Evolutionary conservation across 2,888 invertebrate genomes (phyloP).

Genomic region (Drosophila maculinotata): DNA sequence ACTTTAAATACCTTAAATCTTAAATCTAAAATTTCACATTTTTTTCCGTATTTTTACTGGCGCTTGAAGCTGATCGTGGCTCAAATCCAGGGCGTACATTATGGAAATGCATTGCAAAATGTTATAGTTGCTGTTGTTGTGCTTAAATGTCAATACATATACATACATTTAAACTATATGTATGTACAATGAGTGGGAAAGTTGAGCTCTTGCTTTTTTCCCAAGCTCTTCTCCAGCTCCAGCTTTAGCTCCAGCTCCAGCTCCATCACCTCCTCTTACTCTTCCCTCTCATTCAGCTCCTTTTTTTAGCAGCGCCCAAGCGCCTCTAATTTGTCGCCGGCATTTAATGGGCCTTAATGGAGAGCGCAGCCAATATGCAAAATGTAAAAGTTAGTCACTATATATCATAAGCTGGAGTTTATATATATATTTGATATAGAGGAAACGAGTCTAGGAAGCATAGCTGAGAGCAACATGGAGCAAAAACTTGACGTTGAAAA

Average conservation of each 20-base stretch:
- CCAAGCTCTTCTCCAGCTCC: no score
- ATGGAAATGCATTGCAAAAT: conserved; percentile 36
- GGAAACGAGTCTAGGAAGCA: conserved; percentile 34
- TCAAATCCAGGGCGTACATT: conserved; percentile 34
- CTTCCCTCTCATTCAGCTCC: background rate
- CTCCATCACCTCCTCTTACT: no score
- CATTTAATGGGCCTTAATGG: conserved; percentile 58
- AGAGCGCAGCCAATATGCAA: conserved; percentile 49
- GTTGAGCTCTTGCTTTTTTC: conserved; percentile 27
- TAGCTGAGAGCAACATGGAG: background rate
- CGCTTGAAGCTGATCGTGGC: conserved; percentile 18
- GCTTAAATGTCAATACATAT: conserved; percentile 53
- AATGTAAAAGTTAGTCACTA: conserved; percentile 29
- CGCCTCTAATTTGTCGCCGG: conserved; percentile 64
- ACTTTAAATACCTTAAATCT: no score
- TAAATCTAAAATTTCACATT: no score
- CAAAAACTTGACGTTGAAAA: conserved; percentile 4
- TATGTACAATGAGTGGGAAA: conserved; percentile 42
- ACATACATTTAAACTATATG: background rate
- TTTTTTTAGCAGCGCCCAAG: conserved; percentile 17
- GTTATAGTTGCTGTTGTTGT: conserved; percentile 10
- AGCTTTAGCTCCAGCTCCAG: no score
- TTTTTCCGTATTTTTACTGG: no score
- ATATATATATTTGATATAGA: background rate
- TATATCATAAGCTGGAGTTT: background rate